phyloP scores from a whole-genome alignment of 2,113 vertebrate genomes.

The Trichechus manatus region DNA sequence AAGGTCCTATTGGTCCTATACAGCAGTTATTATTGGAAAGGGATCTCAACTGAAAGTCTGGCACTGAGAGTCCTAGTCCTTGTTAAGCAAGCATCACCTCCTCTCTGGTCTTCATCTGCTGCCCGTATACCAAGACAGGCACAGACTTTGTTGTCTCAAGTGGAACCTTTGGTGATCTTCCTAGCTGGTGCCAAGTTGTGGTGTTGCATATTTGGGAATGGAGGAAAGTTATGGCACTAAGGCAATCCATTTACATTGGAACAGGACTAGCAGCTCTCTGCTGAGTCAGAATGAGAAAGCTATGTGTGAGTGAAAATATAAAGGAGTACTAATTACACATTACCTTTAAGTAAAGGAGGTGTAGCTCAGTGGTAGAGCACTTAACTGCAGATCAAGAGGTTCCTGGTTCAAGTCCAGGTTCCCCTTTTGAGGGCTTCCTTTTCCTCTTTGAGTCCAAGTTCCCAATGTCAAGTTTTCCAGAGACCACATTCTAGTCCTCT shows the following conservation, averaged over 20 bases:
- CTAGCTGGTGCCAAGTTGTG: neutral
- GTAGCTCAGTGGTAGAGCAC: neutral
- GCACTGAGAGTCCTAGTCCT: neutral
- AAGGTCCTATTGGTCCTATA: no score
- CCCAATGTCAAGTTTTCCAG: no score
- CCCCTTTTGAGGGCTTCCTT: no score
- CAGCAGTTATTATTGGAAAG: neutral
- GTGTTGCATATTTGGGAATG: neutral
- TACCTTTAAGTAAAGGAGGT: accelerated
- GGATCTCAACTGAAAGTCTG: neutral
- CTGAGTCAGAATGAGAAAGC: neutral
- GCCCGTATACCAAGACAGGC: neutral
- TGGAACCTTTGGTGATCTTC: neutral
- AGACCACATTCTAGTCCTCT: no score
- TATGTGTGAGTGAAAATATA: neutral
- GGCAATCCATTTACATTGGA: no score
- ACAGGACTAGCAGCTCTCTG: neutral
- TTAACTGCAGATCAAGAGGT: no score
- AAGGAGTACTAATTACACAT: accelerated
- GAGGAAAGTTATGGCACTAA: neutral
- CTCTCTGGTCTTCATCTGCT: neutral
- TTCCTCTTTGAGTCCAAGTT: no score
- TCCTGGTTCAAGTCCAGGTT: no score
- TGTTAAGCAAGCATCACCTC: neutral
- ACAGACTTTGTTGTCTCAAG: neutral